Conservation (phyloP, 2,113 vertebrate genomes). For the Pseudorectes ferrugineus region DNA sequence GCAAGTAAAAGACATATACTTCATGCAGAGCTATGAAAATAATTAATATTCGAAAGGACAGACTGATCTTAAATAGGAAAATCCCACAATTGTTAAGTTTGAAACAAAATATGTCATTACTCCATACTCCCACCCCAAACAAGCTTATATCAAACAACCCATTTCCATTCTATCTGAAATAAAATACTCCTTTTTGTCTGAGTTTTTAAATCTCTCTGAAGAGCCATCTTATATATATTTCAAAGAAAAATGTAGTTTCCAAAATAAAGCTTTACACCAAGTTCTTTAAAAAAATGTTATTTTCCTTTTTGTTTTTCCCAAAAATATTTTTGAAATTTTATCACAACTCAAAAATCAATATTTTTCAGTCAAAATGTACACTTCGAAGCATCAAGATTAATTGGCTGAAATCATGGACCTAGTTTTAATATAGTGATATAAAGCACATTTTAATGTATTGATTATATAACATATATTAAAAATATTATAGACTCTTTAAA, state of each 20-base stretch:
- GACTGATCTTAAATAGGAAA: not conserved
- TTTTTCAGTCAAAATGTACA: not conserved
- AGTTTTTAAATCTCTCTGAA: not conserved
- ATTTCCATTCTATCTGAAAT: not conserved
- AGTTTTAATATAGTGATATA: not conserved
- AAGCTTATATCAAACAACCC: fast-evolving
- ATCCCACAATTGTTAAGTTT: fast-evolving
- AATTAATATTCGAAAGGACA: not conserved
- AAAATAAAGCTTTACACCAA: not conserved
- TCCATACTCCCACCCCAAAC: not conserved
- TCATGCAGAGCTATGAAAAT: not conserved
- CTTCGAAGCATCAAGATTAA: not conserved
- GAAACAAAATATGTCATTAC: not conserved
- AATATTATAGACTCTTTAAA: not conserved
- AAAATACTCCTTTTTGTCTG: not conserved
- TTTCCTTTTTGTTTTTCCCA: not conserved
- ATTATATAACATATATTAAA: not conserved
- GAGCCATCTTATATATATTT: not conserved
- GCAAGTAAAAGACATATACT: not conserved
- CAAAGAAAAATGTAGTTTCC: not conserved
- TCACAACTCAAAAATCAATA: not conserved
- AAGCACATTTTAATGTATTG: not conserved
- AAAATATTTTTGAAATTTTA: not conserved
- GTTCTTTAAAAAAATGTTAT: not conserved
- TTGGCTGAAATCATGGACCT: not conserved